Base-by-base conservation (phyloP, 2,888 invertebrate genomes). In the Dysmachus trigonus region DNA sequence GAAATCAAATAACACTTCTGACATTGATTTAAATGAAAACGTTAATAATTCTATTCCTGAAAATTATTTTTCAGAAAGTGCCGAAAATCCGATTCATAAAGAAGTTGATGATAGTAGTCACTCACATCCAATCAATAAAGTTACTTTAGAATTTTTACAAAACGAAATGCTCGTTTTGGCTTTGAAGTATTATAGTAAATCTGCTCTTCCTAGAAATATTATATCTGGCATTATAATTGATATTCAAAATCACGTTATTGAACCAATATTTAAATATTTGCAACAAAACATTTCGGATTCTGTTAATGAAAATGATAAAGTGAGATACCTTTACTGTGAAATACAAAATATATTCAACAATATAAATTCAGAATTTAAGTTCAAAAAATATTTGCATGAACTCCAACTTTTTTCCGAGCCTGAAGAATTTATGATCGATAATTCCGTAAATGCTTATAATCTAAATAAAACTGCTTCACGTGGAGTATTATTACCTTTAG, bases 351-450 rank as follows among this genome's bases (percentile, higher is more conserved):
- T 22, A 18, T 77, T 85, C 74, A 3, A 51, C 41, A 53, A n/a
- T 51, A 13, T 84, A 38, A 38, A 51, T 71, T 38, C 86, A 15
- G 83, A 77, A 84, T 82, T 76, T 71, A 79, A 79, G n/a, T 79
- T 72, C 79, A 62, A 79, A 72, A 79, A 53, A 27, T 41, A 30
- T n/a, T 47, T 84, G 18, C 31, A 76, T 35, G 76, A 82, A 38
- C 0, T 30, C 18, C n/a, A 85, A 71, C 38, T 87, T n/a, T 87
- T 35, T 82, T 3, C 13, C 0, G 85, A 85, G 38, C 82, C 87
- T 15, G 38, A 74, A 83, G 85, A 83, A 76, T 86, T 86, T 82
- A 6, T 74, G 13, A 85, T 86, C 30, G 85, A 86, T 73, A 62
- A 81, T 53, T 73, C 79, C 18, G 27, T 72, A 33, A 71, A 18